Conservation (phyloP, 2,888 invertebrate species). For the Rhagium mordax region DNA sequence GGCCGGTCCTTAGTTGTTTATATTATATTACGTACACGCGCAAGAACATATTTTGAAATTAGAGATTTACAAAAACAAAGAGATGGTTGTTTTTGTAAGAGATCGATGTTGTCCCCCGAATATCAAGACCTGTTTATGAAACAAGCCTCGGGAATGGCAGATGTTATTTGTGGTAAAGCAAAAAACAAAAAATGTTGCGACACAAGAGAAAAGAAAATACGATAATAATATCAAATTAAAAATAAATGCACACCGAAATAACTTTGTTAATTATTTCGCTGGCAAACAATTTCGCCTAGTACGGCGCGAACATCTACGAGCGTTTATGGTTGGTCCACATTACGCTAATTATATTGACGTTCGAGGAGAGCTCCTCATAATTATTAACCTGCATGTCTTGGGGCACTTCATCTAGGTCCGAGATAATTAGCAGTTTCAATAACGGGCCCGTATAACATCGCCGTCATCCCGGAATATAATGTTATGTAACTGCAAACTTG, state of each 20-base stretch:
- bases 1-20: neutral
- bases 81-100: neutral
- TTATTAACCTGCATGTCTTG: constrained; percentile 15
- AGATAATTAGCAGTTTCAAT: neutral
- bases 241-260: too few species aligned
- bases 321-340: constrained; percentile 11
- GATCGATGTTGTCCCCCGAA: neutral
- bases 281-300: too few species aligned
- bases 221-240: too few species aligned
- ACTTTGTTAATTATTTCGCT: too few species aligned
- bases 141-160: neutral
- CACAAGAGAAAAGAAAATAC: too few species aligned
- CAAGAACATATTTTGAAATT: neutral
- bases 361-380: constrained; percentile 16
- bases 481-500: constrained; percentile 26
- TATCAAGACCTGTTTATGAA: neutral
- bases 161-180: too few species aligned
- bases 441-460: neutral
- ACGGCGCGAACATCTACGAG: neutral
- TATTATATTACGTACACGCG: neutral
- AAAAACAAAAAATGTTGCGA: neutral
- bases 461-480: neutral
- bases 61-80: neutral
- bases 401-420: neutral
- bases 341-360: constrained; percentile 19